A percentile compares a stretch with the other conserved stretches of the same genome.
phyloP scores from a whole-genome alignment of 2,797 vertebrate species.

The Allobates femoralis region DNA sequence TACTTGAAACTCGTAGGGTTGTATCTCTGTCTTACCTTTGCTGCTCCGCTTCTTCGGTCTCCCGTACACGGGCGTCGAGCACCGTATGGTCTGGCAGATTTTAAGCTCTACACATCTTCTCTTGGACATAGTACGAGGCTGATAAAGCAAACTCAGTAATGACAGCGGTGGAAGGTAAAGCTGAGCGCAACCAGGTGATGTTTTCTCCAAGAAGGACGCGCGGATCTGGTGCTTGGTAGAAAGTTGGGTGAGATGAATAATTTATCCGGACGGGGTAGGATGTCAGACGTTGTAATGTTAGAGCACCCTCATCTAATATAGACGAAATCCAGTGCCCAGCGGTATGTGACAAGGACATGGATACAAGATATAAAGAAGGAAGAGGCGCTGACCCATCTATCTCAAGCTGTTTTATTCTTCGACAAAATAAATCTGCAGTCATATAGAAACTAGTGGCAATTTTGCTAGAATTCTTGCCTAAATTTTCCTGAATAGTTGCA shows the following conservation, averaged over 20 bases:
- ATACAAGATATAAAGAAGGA: background rate
- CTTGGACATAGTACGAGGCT: conserved; percentile 79
- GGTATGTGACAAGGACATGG: no score
- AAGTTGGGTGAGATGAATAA: conserved; percentile 83
- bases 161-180: background rate
- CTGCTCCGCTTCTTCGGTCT: conserved; percentile 74
- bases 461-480: no score
- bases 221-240: conserved; percentile 64
- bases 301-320: conserved; percentile 70
- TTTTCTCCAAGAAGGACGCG: background rate
- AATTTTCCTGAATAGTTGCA: no score
- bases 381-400: no score
- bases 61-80: conserved; percentile 76
- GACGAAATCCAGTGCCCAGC: background rate
- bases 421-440: no score
- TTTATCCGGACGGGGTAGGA: conserved; percentile 80
- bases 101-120: conserved; percentile 84
- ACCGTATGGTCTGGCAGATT: conserved; percentile 87
- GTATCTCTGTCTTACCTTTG: conserved; percentile 66
- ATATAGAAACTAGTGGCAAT: no score
- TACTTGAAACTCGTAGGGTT: background rate
- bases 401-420: no score
- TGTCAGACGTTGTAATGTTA: conserved; percentile 80
- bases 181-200: background rate
- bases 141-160: background rate